Evolutionary conservation across 2,113 vertebrate species (phyloP), one percentile per base, ranked within the genome.

Genomic region (Cyanoderma ruficeps): DNA sequence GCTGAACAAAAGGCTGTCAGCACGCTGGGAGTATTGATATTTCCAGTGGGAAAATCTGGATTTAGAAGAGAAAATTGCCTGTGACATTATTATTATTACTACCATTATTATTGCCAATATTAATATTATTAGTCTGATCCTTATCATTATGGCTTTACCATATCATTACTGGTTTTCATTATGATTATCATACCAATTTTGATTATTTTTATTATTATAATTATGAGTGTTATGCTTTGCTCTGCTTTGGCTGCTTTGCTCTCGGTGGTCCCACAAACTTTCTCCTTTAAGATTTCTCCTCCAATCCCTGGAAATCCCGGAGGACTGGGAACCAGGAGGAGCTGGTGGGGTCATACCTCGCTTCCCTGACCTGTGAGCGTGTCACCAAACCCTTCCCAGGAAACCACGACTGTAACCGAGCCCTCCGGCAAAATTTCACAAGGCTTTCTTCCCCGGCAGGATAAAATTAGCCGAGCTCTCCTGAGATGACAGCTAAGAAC

Each of bases 381-480:
- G 72, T 42, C 47, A 49, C 90, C 91, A 74, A 79, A 49, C 47
- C 71, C 93, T 93, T 80, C 79, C 81, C 93, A 87, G 87, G 94
- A 98, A 96, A 35, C 68, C 10, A 8, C 25, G 49, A 56, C 84
- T 81, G 74, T 70, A 94, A 89, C 41, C 0, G n/a, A 86, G 71
- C 96, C 94, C 95, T 89, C 92, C 93, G 55, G 89, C 89, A 92
- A 28, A 35, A 84, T 86, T 94, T 96, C 91, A 69, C 79, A 78
- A 83, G 85, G 75, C 95, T 96, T 95, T 95, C 93, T 80, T 96
- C 87, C 96, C 94, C 97, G 90, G 83, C 95, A 97, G 97, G 97
- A 96, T 95, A 97, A 97, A 98, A 97, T 97, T 97, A 97, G 97
- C 81, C 0, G 2, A 67, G 87, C 76, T 89, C 97, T 95, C 89